These are phyloP conservation scores for Aptenodytes forsteri DNA, from an alignment of 2,113 vertebrate species.

Conservation along the genomic window DNA sequence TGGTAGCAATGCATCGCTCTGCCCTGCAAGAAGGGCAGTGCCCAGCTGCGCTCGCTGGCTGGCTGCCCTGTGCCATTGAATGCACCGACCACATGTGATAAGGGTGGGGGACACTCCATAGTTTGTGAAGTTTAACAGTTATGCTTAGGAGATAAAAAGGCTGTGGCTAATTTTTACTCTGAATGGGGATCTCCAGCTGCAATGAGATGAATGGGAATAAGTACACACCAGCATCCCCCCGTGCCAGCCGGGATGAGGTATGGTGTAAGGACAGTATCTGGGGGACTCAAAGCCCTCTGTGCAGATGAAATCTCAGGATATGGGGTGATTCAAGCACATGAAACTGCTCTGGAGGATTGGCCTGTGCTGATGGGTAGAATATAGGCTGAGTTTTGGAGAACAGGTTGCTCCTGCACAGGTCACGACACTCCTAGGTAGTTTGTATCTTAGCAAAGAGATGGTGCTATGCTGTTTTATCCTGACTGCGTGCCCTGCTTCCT, in stretches of 20 bases:
- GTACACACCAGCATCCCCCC: not conserved
- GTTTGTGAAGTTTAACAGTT: not conserved
- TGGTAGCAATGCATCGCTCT: not conserved
- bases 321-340: not conserved
- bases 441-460: not conserved
- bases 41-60: not conserved
- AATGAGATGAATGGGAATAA: not conserved
- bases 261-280: not conserved
- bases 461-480: not conserved
- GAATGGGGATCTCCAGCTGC: not conserved
- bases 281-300: not conserved
- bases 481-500: not conserved
- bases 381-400: not conserved
- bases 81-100: not conserved
- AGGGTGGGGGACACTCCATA: not conserved
- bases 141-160: not conserved
- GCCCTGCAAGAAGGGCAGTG: not conserved
- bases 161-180: not conserved
- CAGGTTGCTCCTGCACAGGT: not conserved
- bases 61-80: not conserved
- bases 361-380: not conserved
- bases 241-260: not conserved
- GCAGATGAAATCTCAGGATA: not conserved
- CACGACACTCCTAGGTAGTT: not conserved
- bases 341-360: not conserved